A percentile compares a stretch with the other conserved stretches of the same genome.
phyloP scores from a whole-genome alignment of 2,797 vertebrate genomes.

The Eremophila alpestris region DNA sequence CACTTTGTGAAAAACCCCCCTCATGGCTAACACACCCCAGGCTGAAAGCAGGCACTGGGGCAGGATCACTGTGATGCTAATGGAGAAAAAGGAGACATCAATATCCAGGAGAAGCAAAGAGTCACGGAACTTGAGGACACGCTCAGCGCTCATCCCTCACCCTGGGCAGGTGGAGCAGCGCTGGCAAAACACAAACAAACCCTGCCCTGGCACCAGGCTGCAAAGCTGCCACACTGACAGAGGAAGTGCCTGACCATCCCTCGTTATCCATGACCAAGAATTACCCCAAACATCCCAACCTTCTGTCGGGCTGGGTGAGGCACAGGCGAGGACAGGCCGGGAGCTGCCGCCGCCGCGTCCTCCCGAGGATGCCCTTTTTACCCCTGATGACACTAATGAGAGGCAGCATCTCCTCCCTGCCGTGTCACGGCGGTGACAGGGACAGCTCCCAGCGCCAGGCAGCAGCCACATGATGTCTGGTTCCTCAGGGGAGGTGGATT shows the following conservation, averaged over 20 bases:
- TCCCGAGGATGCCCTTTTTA: background rate
- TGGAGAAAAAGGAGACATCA: background rate
- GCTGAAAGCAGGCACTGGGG: background rate
- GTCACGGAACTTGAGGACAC: background rate
- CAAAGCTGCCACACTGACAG: rapidly evolving
- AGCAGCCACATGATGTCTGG: slow-evolving; percentile 74
- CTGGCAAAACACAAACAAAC: background rate
- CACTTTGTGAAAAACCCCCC: background rate
- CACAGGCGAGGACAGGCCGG: background rate
- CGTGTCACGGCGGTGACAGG: background rate
- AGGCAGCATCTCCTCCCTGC: slow-evolving; percentile 52
- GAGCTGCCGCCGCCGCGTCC: background rate
- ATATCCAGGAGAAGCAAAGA: background rate
- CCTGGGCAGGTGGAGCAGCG: background rate
- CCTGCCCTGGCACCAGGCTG: background rate
- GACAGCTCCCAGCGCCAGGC: slow-evolving; percentile 53
- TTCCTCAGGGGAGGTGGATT: slow-evolving; percentile 31
- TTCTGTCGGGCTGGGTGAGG: background rate
- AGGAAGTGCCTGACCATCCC: background rate
- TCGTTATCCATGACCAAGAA: background rate
- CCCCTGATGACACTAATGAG: slow-evolving; percentile 34
- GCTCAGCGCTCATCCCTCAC: background rate
- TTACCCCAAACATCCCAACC: background rate
- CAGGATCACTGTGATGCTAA: background rate
- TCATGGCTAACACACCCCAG: background rate